Evolutionary conservation across 2,113 vertebrate genomes (phyloP), one percentile per base, ranked within the genome.

Genomic region (Maylandia zebra): DNA sequence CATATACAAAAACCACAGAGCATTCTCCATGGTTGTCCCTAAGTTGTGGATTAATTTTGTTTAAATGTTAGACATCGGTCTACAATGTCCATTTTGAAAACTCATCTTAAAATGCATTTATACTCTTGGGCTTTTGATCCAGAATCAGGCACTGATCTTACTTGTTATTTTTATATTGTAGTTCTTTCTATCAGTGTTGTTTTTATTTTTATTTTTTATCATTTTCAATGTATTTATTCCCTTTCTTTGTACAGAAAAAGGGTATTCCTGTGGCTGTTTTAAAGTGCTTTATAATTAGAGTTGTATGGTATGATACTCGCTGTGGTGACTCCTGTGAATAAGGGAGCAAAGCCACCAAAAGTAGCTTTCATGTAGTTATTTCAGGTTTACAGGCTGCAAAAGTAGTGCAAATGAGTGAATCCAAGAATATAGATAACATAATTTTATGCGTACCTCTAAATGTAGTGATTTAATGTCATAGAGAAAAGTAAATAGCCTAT

Each of bases 21-120:
- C 0, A 19, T 64, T 64, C 61, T n/a, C 10, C 10, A 12, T 0
- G 0, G 61, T n/a, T 66, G 3, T 66, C 32, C 1, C 0, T 38
- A 66, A 66, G 3, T 38, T 38, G 61, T 0, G 34, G 61, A 66
- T 22, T 22, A 38, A 38, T 66, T 66, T 66, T 0, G 2, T 38
- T 2, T 38, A 38, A 12, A 38, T 66, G 61, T n/a, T n/a, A 38
- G 32, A 8, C 32, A 66, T n/a, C 0, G 0, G 19, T 36, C 61
- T 66, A 66, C 32, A 8, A 0, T 66, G 1, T n/a, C 61, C 17
- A 66, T n/a, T 38, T 66, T 66, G 12, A 3, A 66, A 66, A 66
- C 61, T 66, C 32, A n/a, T 5, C 61, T 38, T 36, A 66, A 66
- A 66, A 66, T 36, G 17, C 32, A 66, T 1, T 66, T 66, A 36